phyloP scores from a whole-genome alignment of 2,113 vertebrate species.

The Cacatua alba region DNA sequence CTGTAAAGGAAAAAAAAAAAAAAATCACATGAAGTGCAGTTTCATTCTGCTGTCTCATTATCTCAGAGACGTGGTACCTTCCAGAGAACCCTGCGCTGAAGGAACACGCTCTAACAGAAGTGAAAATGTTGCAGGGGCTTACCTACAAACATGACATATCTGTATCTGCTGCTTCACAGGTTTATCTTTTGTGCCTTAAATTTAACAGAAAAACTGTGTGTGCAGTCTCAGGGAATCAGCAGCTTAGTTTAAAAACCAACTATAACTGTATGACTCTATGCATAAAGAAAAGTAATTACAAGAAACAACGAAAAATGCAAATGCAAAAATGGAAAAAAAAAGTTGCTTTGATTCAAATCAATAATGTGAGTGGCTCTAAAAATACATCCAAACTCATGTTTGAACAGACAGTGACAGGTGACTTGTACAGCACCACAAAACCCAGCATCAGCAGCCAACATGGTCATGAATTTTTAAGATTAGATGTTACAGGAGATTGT shows the following conservation, averaged over 20 bases:
- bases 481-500: rapidly evolving
- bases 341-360: not conserved
- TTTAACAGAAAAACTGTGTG: not conserved
- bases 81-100: not conserved
- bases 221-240: not conserved
- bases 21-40: not conserved
- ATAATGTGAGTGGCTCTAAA: not conserved
- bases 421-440: not conserved
- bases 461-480: not conserved
- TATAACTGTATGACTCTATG: not conserved
- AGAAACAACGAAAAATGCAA: not conserved
- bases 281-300: not conserved
- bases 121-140: not conserved
- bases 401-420: not conserved
- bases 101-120: not conserved
- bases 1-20: constrained; percentile 38
- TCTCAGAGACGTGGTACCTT: not conserved
- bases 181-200: not conserved
- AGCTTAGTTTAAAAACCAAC: not conserved
- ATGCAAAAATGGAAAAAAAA: not conserved
- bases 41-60: constrained; percentile 25
- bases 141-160: not conserved
- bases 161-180: not conserved
- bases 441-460: not conserved
- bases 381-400: not conserved